These are phyloP conservation scores for Emydoidea blandingii DNA, from an alignment of 2,797 vertebrate species.

Conservation along the genomic window DNA sequence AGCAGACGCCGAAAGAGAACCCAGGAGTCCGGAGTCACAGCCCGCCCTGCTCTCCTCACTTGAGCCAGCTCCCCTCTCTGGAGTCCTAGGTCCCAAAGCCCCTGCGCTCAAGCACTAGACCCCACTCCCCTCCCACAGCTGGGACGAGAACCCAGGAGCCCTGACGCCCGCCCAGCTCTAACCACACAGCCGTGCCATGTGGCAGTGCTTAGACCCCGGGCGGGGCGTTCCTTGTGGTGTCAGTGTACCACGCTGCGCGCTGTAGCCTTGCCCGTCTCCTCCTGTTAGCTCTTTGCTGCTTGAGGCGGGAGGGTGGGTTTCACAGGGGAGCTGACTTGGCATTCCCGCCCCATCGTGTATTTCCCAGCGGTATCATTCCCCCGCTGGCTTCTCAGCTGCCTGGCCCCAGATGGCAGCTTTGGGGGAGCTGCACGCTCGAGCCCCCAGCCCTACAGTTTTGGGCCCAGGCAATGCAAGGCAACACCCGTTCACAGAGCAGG, in stretches of 20 bases:
- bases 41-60: background rate
- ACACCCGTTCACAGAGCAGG: too few species aligned
- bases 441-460: background rate
- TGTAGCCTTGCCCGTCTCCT: too few species aligned
- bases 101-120: background rate
- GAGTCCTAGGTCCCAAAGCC: background rate
- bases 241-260: too few species aligned
- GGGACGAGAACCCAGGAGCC: too few species aligned
- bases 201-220: too few species aligned
- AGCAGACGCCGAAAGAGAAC: background rate
- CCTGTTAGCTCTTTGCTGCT: background rate
- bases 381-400: background rate
- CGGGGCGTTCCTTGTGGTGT: too few species aligned
- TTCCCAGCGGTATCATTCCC: background rate
- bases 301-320: background rate
- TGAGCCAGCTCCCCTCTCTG: background rate
- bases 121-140: too few species aligned
- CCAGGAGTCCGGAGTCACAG: background rate
- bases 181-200: too few species aligned
- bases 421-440: too few species aligned
- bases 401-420: background rate
- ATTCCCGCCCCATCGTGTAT: background rate
- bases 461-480: too few species aligned
- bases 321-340: background rate
- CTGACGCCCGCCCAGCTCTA: too few species aligned